phyloP scores from a whole-genome alignment of 2,888 invertebrate genomes.

The Rhagonycha fulva region DNA sequence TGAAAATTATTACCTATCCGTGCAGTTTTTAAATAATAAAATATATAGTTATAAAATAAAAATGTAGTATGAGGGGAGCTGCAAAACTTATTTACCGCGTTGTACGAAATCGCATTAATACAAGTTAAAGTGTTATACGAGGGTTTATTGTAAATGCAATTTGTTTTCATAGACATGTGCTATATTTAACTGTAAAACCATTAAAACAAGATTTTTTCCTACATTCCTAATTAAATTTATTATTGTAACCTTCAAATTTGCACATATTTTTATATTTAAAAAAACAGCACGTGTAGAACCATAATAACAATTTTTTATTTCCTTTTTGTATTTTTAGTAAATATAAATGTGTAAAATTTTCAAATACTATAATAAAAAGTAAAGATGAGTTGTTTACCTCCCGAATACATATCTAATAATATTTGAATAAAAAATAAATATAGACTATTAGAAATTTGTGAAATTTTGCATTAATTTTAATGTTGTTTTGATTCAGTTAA shows the following conservation, averaged over 20 bases:
- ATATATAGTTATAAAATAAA: no score
- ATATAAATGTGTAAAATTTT: no score
- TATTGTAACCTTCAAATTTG: not conserved
- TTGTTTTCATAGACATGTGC: not conserved
- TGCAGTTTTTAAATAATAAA: not conserved
- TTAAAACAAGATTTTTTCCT: not conserved
- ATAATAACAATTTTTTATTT: not conserved
- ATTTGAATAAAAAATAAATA: not conserved
- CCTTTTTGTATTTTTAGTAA: not conserved
- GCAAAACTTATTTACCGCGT: no score
- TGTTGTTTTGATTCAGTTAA: not conserved
- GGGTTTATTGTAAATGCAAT: no score
- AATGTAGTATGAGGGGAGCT: no score
- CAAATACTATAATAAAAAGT: no score
- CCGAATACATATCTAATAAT: not conserved
- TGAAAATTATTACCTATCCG: not conserved
- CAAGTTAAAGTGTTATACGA: no score
- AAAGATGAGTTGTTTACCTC: not conserved
- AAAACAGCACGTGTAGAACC: not conserved
- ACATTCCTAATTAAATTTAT: not conserved
- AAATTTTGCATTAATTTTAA: not conserved
- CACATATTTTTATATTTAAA: not conserved
- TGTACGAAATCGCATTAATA: no score
- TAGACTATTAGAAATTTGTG: no score
- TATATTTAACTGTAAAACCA: not conserved